Conservation (phyloP, 2,888 invertebrate species). For the Drosophila lacicola region DNA sequence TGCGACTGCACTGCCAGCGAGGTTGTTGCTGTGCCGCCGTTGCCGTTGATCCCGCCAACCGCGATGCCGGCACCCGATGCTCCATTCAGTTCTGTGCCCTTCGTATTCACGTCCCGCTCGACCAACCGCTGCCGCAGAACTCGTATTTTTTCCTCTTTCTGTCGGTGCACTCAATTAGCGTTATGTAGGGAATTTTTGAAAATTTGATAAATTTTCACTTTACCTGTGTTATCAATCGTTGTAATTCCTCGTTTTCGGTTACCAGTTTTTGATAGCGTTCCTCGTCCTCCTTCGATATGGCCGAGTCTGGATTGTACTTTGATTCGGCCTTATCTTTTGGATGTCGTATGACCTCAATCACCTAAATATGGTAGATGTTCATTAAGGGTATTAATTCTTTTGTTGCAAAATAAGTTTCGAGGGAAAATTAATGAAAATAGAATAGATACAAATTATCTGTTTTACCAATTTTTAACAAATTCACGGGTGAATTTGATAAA, state of each 20-base stretch:
- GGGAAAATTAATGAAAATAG: too few species aligned
- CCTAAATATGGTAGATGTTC: conserved; percentile 83
- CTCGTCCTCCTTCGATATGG: conserved; percentile 95
- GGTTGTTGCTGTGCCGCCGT: conserved; percentile 55
- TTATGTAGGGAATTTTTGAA: neutral
- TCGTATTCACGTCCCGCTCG: conserved; percentile 90
- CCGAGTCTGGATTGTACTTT: conserved; percentile 93
- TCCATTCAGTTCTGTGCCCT: conserved; percentile 82
- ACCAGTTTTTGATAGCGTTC: conserved; percentile 96
- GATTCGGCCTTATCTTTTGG: conserved; percentile 95
- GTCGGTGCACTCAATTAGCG: conserved; percentile 50
- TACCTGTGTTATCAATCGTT: conserved; percentile 97
- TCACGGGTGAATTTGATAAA: too few species aligned
- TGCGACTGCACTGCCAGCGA: conserved; percentile 64
- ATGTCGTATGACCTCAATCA: conserved; percentile 95
- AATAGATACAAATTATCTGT: too few species aligned
- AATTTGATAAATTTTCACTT: conserved; percentile 15
- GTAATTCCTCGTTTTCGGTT: conserved; percentile 97
- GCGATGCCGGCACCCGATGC: conserved; percentile 53
- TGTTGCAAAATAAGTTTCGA: neutral
- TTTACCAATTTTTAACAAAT: too few species aligned
- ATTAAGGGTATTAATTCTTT: neutral
- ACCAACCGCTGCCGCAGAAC: conserved; percentile 92
- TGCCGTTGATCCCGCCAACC: neutral
- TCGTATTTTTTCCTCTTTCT: conserved; percentile 96